Conservation (phyloP, 1,140 invertebrate species). For the Eumaeus atala region DNA sequence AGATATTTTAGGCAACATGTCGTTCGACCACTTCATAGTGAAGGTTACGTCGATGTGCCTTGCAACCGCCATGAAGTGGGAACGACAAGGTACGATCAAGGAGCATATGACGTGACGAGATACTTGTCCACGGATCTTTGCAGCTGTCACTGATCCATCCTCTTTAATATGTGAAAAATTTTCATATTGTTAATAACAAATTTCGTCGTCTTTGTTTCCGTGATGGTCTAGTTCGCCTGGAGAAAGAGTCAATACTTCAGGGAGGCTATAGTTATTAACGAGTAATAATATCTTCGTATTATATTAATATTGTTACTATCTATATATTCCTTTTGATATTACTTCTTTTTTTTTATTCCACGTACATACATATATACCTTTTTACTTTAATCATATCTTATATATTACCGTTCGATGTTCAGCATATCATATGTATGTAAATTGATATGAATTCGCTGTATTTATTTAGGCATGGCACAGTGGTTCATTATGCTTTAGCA, state of each 20-base stretch:
- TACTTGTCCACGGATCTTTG: too few species aligned
- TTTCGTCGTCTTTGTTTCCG: constrained; percentile 67
- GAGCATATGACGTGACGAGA: not conserved
- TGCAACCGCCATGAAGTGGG: constrained; percentile 19
- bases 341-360: constrained; percentile 55
- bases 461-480: constrained; percentile 63
- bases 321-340: constrained; percentile 56
- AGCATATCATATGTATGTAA: constrained; percentile 44
- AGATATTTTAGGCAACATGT: constrained; percentile 10
- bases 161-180: constrained; percentile 30
- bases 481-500: constrained; percentile 48
- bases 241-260: constrained; percentile 95
- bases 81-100: constrained; percentile 5
- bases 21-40: constrained; percentile 17
- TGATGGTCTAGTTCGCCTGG: constrained; percentile 88
- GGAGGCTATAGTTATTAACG: constrained; percentile 87
- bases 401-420: constrained; percentile 49
- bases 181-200: constrained; percentile 52
- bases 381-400: constrained; percentile 61
- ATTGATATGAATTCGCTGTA: constrained; percentile 47
- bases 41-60: not conserved
- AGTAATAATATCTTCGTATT: constrained; percentile 73
- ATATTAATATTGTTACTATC: constrained; percentile 45
- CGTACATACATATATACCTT: constrained; percentile 35
- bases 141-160: too few species aligned